Base-by-base conservation (phyloP, 2,888 invertebrate species). In the Blastobasis lacticolella region DNA sequence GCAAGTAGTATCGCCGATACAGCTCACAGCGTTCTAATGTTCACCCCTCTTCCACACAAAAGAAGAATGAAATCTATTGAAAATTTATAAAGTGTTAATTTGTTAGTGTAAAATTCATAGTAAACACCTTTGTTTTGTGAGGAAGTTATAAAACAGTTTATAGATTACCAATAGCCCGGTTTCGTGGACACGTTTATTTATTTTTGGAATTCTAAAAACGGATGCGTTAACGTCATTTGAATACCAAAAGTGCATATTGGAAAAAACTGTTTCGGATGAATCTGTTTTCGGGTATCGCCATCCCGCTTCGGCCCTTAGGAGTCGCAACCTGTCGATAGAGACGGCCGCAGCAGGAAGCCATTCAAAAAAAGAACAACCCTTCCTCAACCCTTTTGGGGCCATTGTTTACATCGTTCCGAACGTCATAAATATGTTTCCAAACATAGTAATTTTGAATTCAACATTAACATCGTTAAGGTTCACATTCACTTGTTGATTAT, bases 351-450 rank as follows among this genome's bases (percentile, higher is more conserved):
- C 81, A 85, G 87, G 87, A 87, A 86, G 82, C 81, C 73, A 75
- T 77, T 78, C 72, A 80, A 86, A 88, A 86, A 88, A 88, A 83
- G 79, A 80, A 77, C 81, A 85, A 86, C 85, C 88, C 88, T 87
- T 86, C 82, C 75, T 80, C 73, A 83, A 83, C 86, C 88, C 84
- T 80, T 82, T 67, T 70, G 70, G 75, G 71, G 50, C 76, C 75
- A 78, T 81, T 84, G 81, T 81, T 83, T 78, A 80, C 70, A 58
- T 66, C 66, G 62, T 56, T 56, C 63, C 61, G 70, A 79, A 78
- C 60, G 78, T 66, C 75, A 61, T 73, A 83, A 62, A 61, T 63
- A 5, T n/a, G 49, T 53, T 36, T 40, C 48, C 50, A 53, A 53
- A 46, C 45, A 54, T 50, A 49, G 51, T 64, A 60, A 75, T 61